phyloP scores from a whole-genome alignment of 1,140 invertebrate species.

The Acromyrmex heyeri region DNA sequence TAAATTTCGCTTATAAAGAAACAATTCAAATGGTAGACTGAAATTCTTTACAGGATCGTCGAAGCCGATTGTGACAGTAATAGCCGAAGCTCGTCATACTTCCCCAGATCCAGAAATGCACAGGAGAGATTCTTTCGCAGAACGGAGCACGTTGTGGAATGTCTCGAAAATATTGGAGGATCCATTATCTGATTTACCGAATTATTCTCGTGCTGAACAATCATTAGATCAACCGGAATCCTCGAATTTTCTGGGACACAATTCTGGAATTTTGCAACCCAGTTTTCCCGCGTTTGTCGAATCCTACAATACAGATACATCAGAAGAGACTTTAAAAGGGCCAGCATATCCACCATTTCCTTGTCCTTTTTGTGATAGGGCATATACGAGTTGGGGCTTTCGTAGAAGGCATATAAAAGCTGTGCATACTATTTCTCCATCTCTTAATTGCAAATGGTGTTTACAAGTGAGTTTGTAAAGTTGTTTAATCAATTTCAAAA shows the following conservation, averaged over 20 bases:
- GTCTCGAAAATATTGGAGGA: conserved; percentile 15
- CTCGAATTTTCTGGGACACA: conserved; percentile 33
- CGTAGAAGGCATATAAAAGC: conserved; percentile 89
- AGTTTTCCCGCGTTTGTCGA: conserved; percentile 52
- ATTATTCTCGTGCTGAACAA: conserved; percentile 47
- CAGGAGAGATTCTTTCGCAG: conserved; percentile 17
- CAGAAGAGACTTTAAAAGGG: conserved; percentile 65
- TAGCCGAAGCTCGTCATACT: conserved; percentile 73
- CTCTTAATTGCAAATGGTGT: conserved; percentile 89
- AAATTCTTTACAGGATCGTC: conserved; percentile 75
- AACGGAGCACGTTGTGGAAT: conserved; percentile 59
- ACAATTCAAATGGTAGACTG: conserved; percentile 63
- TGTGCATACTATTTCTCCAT: conserved; percentile 87
- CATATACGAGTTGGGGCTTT: conserved; percentile 90
- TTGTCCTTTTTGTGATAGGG: conserved; percentile 89
- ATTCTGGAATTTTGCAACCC: conserved; percentile 55
- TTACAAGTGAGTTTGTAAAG: conserved; percentile 75
- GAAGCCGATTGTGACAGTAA: conserved; percentile 73
- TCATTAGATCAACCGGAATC: conserved; percentile 61
- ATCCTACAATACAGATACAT: conserved; percentile 62
- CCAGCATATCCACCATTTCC: conserved; percentile 87
- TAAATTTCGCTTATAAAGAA: conserved; percentile 19
- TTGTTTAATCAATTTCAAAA: neutral
- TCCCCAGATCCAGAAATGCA: conserved; percentile 48
- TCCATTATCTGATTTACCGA: conserved; percentile 19